Evolutionary conservation across 2,888 invertebrate species (phyloP).

Genomic region (Torymus tubicola): DNA sequence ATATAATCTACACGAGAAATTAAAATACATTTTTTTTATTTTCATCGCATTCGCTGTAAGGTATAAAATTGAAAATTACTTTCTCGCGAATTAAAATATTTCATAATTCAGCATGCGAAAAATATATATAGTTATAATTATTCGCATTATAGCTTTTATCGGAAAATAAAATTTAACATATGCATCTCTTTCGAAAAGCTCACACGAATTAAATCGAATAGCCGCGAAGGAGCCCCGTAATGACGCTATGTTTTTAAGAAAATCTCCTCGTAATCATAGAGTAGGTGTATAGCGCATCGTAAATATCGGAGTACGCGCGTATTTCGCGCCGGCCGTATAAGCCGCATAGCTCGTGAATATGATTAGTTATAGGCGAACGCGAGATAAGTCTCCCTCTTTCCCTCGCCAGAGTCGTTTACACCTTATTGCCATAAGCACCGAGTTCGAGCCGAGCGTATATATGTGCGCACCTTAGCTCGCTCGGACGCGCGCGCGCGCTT

Average conservation of each 20-base stretch:
- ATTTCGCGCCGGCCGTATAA: constrained; percentile 9
- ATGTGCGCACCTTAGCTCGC: background rate
- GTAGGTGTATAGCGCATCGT: constrained; percentile 25
- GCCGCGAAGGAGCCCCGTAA: background rate
- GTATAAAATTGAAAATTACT: background rate
- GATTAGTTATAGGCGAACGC: constrained; percentile 46
- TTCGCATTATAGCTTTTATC: too few species aligned
- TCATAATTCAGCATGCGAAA: too few species aligned
- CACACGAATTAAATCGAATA: constrained; percentile 23
- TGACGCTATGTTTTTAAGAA: constrained; percentile 13
- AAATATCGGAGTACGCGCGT: constrained; percentile 43
- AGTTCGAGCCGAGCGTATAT: background rate
- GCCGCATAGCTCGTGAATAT: constrained; percentile 52
- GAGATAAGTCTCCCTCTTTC: constrained; percentile 37
- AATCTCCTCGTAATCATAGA: constrained; percentile 40
- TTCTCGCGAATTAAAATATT: too few species aligned
- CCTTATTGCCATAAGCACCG: constrained; percentile 38
- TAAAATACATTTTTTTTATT: too few species aligned
- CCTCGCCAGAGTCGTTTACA: constrained; percentile 48
- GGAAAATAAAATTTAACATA: too few species aligned
- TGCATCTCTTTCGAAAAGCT: constrained; percentile 1
- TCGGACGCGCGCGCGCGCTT: constrained; percentile 36
- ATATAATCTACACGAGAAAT: too few species aligned
- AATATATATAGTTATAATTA: too few species aligned
- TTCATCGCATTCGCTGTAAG: background rate